Evolutionary conservation across 2,797 vertebrate species (phyloP).

Genomic region (Sebastes hubbsi): DNA sequence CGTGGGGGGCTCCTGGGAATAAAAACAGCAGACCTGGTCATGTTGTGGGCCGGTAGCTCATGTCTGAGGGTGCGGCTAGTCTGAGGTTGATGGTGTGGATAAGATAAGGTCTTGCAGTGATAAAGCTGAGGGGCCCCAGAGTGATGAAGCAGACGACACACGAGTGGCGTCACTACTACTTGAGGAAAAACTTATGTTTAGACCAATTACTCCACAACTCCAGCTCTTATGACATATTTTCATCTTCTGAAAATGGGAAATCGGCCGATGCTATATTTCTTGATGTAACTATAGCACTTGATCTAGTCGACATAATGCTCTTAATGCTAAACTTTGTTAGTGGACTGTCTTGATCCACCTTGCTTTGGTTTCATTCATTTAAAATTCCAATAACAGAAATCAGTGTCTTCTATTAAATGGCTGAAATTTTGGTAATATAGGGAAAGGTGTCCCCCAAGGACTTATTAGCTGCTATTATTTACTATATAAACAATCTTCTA

Average conservation of each 20-base stretch:
- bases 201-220: neutral
- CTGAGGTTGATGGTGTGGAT: constrained; percentile 43
- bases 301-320: neutral
- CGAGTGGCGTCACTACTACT: neutral
- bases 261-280: neutral
- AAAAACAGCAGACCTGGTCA: constrained; percentile 20
- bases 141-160: neutral
- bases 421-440: neutral
- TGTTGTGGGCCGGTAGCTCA: constrained; percentile 5
- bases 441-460: neutral
- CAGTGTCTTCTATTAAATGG: neutral
- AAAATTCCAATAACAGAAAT: neutral
- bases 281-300: neutral
- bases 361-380: neutral
- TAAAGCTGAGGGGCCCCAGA: constrained; percentile 2
- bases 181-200: neutral
- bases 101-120: constrained; percentile 34
- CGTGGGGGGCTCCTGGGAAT: constrained; percentile 32
- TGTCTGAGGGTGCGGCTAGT: constrained; percentile 31
- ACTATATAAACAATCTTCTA: neutral
- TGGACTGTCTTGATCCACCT: neutral
- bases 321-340: neutral
- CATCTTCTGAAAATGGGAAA: neutral
- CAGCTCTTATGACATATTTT: neutral
- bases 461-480: neutral